Base-by-base conservation (phyloP, 2,113 vertebrate genomes). In the Percina caprodes region DNA sequence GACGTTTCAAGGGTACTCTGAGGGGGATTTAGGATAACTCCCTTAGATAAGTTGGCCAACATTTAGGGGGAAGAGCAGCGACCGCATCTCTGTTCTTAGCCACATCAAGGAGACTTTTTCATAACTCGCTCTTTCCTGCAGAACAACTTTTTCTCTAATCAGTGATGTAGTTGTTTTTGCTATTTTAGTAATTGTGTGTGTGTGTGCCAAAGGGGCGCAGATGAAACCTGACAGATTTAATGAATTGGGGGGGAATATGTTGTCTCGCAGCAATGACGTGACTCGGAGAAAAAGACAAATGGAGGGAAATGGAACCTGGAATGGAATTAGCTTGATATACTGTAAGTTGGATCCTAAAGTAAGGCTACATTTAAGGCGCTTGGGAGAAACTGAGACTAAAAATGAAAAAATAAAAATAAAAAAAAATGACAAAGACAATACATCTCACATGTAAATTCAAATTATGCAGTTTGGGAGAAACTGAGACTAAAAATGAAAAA, bases 1-100 rank as follows among this genome's bases (percentile, higher is more conserved):
- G 92, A 91, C 79, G 79, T 92, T 94, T 93, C 90, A 92, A 93
- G 87, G 89, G 86, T 91, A 91, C 85, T 90, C 82, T 77, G 85
- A 87, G 80, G 84, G 84, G 87, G 89, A 87, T 91, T 93, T 85
- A 82, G 86, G 77, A 87, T 87, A 88, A 86, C 91, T 88, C 85
- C 84, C 81, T 91, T 45, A 91, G 90, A 92, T 91, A 89, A 89
- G 80, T 72, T 39, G 74, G 87, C 90, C 90, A 92, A 92, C 85
- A 83, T 91, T 86, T 80, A 85, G 82, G 71, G n/a, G 59, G 73
- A 74, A 79, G 21, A 77, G 73, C 68, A 60, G 68, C 72, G 33
- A 55, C 70, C 68, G 69, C 58, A 46, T 72, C 82, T 60, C 81
- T 83, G 79, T 69, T 89, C 77, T 74, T 66, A 52, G 56, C 65